Percentiles rank a stretch among this genome's conserved stretches.
Conservation (phyloP, 2,113 vertebrate genomes). For the Bubo scandiacus region DNA sequence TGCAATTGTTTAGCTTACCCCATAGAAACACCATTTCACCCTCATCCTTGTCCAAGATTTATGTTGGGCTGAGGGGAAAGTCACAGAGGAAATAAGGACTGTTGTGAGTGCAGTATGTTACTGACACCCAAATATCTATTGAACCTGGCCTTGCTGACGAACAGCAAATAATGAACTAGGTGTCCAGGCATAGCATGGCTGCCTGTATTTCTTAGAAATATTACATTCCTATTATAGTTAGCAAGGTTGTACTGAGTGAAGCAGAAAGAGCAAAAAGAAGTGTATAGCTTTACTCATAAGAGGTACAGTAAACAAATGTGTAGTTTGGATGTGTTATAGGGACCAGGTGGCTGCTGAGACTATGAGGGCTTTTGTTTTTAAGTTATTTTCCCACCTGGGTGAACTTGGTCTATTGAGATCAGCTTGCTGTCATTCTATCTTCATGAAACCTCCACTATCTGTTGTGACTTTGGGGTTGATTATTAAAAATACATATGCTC, state of each 20-base stretch:
- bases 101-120: accelerated
- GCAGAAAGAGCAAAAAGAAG: not conserved
- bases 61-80: not conserved
- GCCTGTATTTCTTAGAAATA: not conserved
- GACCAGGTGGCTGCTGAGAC: not conserved
- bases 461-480: not conserved
- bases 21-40: not conserved
- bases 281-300: not conserved
- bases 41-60: not conserved
- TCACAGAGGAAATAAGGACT: not conserved
- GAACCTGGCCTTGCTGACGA: not conserved
- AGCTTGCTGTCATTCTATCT: not conserved
- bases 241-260: not conserved
- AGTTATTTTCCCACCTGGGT: not conserved
- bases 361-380: not conserved
- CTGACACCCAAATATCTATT: not conserved
- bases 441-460: not conserved
- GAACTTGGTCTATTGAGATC: not conserved
- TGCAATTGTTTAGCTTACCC: not conserved
- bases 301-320: not conserved
- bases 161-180: not conserved
- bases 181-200: not conserved
- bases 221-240: not conserved
- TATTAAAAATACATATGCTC: not conserved
- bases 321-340: not conserved